Percentiles rank a stretch among this genome's conserved stretches.
phyloP scores from a whole-genome alignment of 2,113 vertebrate genomes.

The Apeltes quadracus region DNA sequence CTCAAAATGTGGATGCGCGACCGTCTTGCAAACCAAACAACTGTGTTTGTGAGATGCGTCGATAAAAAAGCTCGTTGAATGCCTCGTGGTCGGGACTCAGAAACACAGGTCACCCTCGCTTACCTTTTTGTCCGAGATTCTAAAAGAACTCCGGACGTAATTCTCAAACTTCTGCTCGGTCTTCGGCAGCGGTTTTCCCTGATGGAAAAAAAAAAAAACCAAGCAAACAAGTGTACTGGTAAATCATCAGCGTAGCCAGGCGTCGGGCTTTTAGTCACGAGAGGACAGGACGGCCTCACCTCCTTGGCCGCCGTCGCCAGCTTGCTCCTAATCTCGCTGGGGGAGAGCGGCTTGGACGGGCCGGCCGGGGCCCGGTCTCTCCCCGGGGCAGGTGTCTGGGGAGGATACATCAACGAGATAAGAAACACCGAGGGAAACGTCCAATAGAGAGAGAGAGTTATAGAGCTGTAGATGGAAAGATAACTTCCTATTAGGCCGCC shows the following conservation, averaged over 20 bases:
- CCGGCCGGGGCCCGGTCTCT: conserved; percentile 77
- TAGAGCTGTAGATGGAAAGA: conserved; percentile 28
- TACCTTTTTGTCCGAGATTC: conserved; percentile 80
- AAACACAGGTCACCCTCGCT: conserved; percentile 53
- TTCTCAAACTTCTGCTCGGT: conserved; percentile 85
- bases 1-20: no score
- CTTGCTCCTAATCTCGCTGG: conserved; percentile 79
- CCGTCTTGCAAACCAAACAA: conserved; percentile 22
- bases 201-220: neutral
- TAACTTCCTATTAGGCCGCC: conserved; percentile 12
- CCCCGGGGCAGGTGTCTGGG: conserved; percentile 64
- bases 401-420: conserved; percentile 44
- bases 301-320: conserved; percentile 76
- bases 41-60: neutral
- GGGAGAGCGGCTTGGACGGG: conserved; percentile 67
- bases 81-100: neutral
- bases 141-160: conserved; percentile 75
- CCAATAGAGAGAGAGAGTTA: conserved; percentile 39
- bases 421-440: conserved; percentile 34
- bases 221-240: neutral
- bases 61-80: neutral
- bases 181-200: conserved; percentile 81
- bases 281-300: conserved; percentile 60
- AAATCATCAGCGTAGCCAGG: conserved; percentile 31
- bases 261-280: conserved; percentile 33